These are phyloP conservation scores for Eupristina koningsbergeri DNA, from an alignment of 1,140 invertebrate species.

Conservation along the genomic window DNA sequence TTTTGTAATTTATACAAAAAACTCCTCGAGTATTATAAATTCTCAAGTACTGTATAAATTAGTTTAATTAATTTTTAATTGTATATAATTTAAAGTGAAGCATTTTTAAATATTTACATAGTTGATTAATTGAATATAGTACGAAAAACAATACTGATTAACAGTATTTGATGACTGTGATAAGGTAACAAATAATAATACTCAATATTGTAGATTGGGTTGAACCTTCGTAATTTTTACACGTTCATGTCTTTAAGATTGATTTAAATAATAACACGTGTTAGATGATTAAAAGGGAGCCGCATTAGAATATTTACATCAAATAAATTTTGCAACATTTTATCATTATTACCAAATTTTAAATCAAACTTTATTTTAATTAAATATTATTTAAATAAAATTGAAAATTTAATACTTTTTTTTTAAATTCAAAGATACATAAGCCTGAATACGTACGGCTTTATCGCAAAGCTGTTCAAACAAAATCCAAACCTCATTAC, in stretches of 20 bases:
- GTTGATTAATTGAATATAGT: neutral
- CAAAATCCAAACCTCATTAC: conserved; percentile 21
- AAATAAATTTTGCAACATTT: neutral
- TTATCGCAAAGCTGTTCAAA: conserved; percentile 18
- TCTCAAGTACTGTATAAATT: too few species aligned
- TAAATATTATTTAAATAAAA: neutral
- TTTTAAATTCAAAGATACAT: neutral
- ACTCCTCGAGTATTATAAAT: neutral
- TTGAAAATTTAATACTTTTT: neutral
- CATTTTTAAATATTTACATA: neutral
- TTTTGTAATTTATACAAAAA: neutral
- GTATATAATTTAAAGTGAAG: neutral
- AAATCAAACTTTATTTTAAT: neutral
- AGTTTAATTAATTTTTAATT: too few species aligned
- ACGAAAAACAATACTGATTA: neutral
- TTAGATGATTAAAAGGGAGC: neutral
- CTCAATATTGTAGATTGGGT: neutral
- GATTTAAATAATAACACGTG: neutral
- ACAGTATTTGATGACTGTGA: neutral
- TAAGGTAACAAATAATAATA: neutral
- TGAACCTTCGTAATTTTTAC: neutral
- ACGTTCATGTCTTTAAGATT: neutral
- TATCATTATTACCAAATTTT: neutral
- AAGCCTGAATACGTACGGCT: neutral
- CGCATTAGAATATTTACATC: neutral